Conservation (phyloP, 2,797 vertebrate genomes). For the Carduelis carduelis region DNA sequence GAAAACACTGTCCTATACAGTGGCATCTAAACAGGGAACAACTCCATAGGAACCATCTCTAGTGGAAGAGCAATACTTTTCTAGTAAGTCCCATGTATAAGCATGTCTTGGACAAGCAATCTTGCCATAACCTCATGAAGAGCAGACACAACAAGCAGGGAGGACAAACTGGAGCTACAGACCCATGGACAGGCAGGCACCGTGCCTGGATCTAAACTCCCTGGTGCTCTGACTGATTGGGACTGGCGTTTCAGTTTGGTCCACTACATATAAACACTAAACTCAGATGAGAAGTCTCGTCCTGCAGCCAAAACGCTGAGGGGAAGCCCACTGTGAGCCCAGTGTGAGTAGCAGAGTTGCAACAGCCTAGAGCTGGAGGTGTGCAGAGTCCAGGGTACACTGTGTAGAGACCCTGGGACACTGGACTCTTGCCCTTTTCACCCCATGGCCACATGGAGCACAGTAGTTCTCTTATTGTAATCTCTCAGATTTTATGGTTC, state of each 20-base stretch:
- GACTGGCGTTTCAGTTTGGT: not conserved
- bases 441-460: not conserved
- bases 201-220: not conserved
- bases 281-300: not conserved
- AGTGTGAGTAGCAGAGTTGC: not conserved
- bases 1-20: not conserved
- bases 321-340: not conserved
- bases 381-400: not conserved
- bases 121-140: not conserved
- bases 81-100: fast-evolving
- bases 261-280: not conserved
- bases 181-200: not conserved
- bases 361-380: not conserved
- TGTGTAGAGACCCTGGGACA: not conserved
- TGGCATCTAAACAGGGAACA: not conserved
- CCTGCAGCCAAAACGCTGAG: not conserved
- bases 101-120: not conserved
- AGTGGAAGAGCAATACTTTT: not conserved
- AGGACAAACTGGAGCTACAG: not conserved
- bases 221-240: not conserved
- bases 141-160: not conserved
- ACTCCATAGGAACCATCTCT: not conserved
- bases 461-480: not conserved
- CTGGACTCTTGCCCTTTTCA: not conserved
- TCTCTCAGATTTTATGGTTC: not conserved